Evolutionary conservation across 2,888 invertebrate genomes (phyloP), one percentile per base, ranked within the genome.

Genomic region (Herminia tarsipennalis): DNA sequence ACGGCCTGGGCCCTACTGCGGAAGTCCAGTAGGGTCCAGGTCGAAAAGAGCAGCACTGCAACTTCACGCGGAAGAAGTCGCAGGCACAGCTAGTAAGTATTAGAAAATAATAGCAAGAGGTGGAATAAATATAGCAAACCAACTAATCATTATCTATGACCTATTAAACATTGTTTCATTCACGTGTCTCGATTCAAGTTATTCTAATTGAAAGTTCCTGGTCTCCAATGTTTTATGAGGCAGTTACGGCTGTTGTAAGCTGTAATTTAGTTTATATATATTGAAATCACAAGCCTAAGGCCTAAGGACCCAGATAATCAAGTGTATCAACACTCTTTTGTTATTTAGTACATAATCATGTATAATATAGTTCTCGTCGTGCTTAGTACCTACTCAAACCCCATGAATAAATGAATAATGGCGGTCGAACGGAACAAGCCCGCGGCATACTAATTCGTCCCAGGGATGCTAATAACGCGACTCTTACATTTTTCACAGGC

Each of bases 391-490:
- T 33, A 81, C 78, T 81, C 71, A 76, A 78, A 74, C 74, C 73
- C 81, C 79, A 87, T 88, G 88, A 87, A 86, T 88, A 88, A 88
- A 88, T 88, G 88, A 88, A 85, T 86, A 88, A 88, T 88, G 76
- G 76, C 83, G 78, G 81, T 81, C 76, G 78, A 81, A 75, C 76
- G 75, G 70, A 76, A 78, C 76, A 76, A 76, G 82, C 83, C 76
- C 66, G 79, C 78, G 78, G 88, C 84, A 88, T 87, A 88, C 85
- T 83, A 88, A 89, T 86, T 85, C 81, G 79, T 84, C 78, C 75
- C 69, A 63, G 74, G 74, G 83, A 86, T 81, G 84, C 82, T 86
- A 86, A 89, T 89, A 88, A 85, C 75, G 83, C 73, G 76, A 70
- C 78, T 71, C 63, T 72, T 80, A 73, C 84, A 87, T 87, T 89